These are phyloP conservation scores for Spodoptera littoralis DNA, from an alignment of 2,888 invertebrate genomes.

Conservation along the genomic window DNA sequence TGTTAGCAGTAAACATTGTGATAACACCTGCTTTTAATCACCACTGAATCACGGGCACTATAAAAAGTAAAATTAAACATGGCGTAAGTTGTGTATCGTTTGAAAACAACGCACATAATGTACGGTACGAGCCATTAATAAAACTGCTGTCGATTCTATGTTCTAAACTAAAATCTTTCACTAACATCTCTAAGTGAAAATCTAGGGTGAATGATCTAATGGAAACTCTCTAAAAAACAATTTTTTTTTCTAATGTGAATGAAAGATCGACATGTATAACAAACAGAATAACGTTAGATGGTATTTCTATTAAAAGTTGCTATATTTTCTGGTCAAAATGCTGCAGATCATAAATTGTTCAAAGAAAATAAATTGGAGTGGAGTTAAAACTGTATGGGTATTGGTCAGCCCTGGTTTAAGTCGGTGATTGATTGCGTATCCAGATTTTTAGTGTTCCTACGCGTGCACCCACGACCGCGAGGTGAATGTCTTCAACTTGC, in stretches of 20 bases:
- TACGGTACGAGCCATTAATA: conserved; percentile 31
- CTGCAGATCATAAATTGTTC: no score
- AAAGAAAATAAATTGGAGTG: not conserved
- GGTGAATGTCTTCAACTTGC: conserved; percentile 65
- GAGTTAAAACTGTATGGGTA: not conserved
- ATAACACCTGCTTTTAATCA: conserved; percentile 39
- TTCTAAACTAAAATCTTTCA: conserved; percentile 47
- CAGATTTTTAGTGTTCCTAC: conserved; percentile 74
- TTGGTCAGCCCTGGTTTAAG: conserved; percentile 50
- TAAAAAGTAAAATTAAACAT: conserved; percentile 40
- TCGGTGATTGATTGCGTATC: conserved; percentile 66
- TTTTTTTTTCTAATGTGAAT: no score
- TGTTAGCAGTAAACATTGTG: conserved; percentile 24
- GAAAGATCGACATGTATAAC: no score
- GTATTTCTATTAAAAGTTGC: no score
- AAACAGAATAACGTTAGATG: no score
- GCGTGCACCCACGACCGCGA: conserved; percentile 66
- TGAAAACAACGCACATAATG: conserved; percentile 35
- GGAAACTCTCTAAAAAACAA: not conserved
- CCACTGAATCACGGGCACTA: conserved; percentile 37
- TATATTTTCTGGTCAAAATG: no score
- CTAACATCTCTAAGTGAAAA: conserved; percentile 41
- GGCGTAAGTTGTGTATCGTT: conserved; percentile 31
- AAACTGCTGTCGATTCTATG: conserved; percentile 33
- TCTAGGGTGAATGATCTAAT: conserved; percentile 38